Base-by-base conservation (phyloP, 2,888 invertebrate species). In the Drosophila hamatofila region DNA sequence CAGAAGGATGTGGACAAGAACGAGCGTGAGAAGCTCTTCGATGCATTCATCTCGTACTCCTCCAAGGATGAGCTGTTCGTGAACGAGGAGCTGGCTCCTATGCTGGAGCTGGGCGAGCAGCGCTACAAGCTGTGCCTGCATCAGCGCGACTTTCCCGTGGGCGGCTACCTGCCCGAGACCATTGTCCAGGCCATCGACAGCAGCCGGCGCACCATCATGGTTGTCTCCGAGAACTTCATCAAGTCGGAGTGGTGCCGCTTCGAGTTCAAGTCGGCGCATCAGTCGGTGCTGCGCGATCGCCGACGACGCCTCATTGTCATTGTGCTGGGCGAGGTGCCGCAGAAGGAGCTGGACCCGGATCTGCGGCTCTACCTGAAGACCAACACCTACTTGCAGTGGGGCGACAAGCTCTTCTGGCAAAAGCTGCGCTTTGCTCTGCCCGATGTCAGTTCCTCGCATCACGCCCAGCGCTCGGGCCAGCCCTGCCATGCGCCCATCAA, bases 391-490 rank as follows among this genome's bases (percentile, higher is more conserved):
- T 95, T 99, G 91, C 96, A 97, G 93, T 97, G 97, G 96, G 97
- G 97, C 80, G 98, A 98, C 93, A 96, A 97, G 91, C 95, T 97
- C 90, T 99, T 99, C 94, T 99, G 98, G 98, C 97, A 98, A 92
- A 98, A 98, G 93, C 94, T 99, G 75, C 95, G 97, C 92, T 98
- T 97, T 92, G 97, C 97, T 59, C 96, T 98, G 95, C 98, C 98
- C 70, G 97, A 98, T 90, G 95, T 93, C 25, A 78, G 88, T 3
- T 33, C 83, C 1, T 88, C 91, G 33, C 92, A 92, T 23, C 92
- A 92, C 23, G 67, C 4, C 18, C 66, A 62, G 52, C 77, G 77
- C 25, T 33, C 71, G 3, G 80, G 78, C 25, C 91, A 90, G 65
- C 86, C 91, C 49, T 92, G 92, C 33, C 92, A 92, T 64, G 89